Evolutionary conservation across 1,140 invertebrate genomes (phyloP).

Genomic region (Atta cephalotes): DNA sequence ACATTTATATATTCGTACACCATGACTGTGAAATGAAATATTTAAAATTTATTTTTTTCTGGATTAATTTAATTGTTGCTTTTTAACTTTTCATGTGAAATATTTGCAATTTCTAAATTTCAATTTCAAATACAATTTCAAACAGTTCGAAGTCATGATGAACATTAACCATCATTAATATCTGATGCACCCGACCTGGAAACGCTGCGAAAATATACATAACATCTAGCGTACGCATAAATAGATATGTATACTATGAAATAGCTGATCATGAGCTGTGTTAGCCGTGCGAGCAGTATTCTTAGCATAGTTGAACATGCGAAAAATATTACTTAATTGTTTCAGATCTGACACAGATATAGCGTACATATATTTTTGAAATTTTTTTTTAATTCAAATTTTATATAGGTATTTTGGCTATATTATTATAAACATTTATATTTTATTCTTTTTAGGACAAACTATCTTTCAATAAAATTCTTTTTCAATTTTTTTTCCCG

Average conservation of each 20-base stretch:
- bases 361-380: neutral
- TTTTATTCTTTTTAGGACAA: neutral
- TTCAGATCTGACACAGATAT: neutral
- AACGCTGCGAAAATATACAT: slow-evolving; percentile 23
- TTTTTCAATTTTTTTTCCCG: neutral
- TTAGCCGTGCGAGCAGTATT: slow-evolving; percentile 46
- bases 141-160: neutral
- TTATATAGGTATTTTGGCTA: neutral
- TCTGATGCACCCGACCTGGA: neutral
- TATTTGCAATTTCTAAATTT: neutral
- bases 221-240: slow-evolving; percentile 1
- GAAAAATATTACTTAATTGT: slow-evolving; percentile 23
- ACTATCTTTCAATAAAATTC: neutral
- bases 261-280: slow-evolving; percentile 38
- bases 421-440: neutral
- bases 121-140: neutral
- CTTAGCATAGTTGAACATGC: slow-evolving; percentile 11
- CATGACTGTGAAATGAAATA: neutral
- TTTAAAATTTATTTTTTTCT: neutral
- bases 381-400: neutral
- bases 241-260: slow-evolving; percentile 26
- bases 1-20: neutral
- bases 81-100: neutral
- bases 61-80: neutral
- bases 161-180: slow-evolving; percentile 7